phyloP scores from a whole-genome alignment of 1,140 invertebrate species.

The Listronotus bonariensis region DNA sequence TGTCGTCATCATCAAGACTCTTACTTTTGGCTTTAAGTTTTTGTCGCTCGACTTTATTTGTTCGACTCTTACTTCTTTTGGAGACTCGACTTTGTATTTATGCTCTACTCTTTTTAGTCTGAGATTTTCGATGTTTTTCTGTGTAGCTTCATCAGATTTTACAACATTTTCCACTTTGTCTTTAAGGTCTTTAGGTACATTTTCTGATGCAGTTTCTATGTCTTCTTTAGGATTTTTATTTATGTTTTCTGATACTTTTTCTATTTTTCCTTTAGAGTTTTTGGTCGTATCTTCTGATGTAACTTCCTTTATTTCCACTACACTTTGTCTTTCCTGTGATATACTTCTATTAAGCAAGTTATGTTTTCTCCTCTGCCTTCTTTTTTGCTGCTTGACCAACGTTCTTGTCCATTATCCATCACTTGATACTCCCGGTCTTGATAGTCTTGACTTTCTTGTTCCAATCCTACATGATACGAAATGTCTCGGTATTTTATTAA shows the following conservation, averaged over 20 bases:
- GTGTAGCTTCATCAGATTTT: neutral
- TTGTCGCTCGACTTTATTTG: constrained; percentile 47
- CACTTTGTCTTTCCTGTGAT: constrained; percentile 9
- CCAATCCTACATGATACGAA: constrained; percentile 30
- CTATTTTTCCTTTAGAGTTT: constrained; percentile 7
- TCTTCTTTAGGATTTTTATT: too few species aligned
- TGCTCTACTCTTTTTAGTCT: constrained; percentile 36
- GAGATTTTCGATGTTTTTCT: constrained; percentile 20
- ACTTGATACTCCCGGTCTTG: constrained; percentile 11
- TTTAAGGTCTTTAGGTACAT: neutral
- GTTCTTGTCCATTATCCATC: constrained; percentile 34
- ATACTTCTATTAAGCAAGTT: constrained; percentile 15
- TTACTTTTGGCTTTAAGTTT: constrained; percentile 57
- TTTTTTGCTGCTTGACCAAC: constrained; percentile 35
- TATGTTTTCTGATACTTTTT: too few species aligned
- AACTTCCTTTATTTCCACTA: constrained; percentile 16
- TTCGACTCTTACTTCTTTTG: constrained; percentile 49
- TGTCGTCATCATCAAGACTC: constrained; percentile 63
- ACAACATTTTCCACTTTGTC: constrained; percentile 13
- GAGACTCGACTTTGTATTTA: constrained; percentile 58
- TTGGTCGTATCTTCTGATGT: constrained; percentile 6
- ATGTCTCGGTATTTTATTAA: constrained; percentile 36
- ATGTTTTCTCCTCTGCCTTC: constrained; percentile 37
- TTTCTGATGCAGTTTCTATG: too few species aligned
- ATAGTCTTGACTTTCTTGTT: constrained; percentile 12